A percentile compares a stretch with the other conserved stretches of the same genome.
phyloP scores from a whole-genome alignment of 1,140 invertebrate species.

The Sesamia nonagrioides region DNA sequence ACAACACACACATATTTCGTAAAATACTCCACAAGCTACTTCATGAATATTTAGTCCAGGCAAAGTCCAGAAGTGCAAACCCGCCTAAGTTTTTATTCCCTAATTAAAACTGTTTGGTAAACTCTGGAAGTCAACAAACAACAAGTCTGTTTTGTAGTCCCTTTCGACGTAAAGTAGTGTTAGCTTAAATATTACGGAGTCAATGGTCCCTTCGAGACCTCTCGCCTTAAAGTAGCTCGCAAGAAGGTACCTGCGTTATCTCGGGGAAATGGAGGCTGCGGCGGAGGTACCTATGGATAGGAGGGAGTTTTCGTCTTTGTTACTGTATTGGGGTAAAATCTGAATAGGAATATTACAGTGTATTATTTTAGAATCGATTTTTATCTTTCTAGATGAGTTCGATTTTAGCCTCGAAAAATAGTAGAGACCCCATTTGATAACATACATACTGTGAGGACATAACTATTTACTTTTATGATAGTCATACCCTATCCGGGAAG shows the following conservation, averaged over 20 bases:
- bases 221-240: not conserved
- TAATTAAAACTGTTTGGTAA: slow-evolving; percentile 14
- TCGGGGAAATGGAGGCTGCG: slow-evolving; percentile 8
- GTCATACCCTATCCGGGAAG: too few relatives aligned
- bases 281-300: slow-evolving; percentile 2
- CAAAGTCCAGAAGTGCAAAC: not conserved
- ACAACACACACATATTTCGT: not conserved
- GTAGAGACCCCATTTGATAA: too few relatives aligned
- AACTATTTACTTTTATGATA: too few relatives aligned
- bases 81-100: slow-evolving; percentile 6
- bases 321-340: slow-evolving; percentile 15
- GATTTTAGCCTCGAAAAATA: slow-evolving; percentile 17
- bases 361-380: too few relatives aligned
- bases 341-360: too few relatives aligned
- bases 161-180: slow-evolving; percentile 11
- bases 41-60: not conserved
- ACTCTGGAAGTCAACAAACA: not conserved
- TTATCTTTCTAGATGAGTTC: too few relatives aligned
- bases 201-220: slow-evolving; percentile 26
- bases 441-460: too few relatives aligned
- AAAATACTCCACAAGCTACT: not conserved
- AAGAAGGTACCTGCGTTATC: slow-evolving; percentile 26
- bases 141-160: slow-evolving; percentile 12
- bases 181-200: slow-evolving; percentile 33
- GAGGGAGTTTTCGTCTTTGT: not conserved